Base-by-base conservation (phyloP, 2,113 vertebrate genomes). In the Drymodes brunneopygia region DNA sequence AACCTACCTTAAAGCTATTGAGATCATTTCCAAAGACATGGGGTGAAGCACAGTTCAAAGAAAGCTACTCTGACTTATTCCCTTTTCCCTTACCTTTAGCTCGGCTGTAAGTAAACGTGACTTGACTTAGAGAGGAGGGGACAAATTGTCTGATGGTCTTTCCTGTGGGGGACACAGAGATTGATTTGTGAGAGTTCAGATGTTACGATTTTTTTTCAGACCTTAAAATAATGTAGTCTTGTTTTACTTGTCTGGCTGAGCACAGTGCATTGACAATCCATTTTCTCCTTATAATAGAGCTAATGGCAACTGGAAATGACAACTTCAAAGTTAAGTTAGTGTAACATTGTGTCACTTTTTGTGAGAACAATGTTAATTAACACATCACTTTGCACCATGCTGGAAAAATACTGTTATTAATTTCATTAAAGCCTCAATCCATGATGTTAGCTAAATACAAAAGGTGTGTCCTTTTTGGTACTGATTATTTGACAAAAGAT, bases 401-500 rank as follows among this genome's bases (percentile, higher is more conserved):
- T 85, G 83, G 42, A 90, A 92, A 94, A 95, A 78, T 66, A 95
- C 50, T 70, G 47, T 45, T 93, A 95, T 89, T 94, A 92, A 86
- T 95, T 91, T 94, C 77, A 93, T 93, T 92, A 90, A 96, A 97
- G 88, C 12, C 23, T 86, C 38, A 20, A 93, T 93, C 48, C 28
- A 50, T 35, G 44, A 58, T 64, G 54, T 75, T 95, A 81, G 47
- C 60, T 92, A 95, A 96, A 96, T 95, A 80, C 28, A 86, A 95
- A 97, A 96, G 94, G 42, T 96, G 58, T 96, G 75, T 94, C 93
- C 81, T 95, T 95, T 94, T 89, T 88, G 57, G 53, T 93, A 84
- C 69, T 86, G 69, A 91, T 93, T 96, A 96, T 94, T 79, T 95
- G 84, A 94, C 69, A 93, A 93, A 91, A 86, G 84, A 97, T 86